These are phyloP conservation scores for Lepilemur ruficaudatus DNA, from an alignment of 2,797 vertebrate genomes.

Conservation along the genomic window DNA sequence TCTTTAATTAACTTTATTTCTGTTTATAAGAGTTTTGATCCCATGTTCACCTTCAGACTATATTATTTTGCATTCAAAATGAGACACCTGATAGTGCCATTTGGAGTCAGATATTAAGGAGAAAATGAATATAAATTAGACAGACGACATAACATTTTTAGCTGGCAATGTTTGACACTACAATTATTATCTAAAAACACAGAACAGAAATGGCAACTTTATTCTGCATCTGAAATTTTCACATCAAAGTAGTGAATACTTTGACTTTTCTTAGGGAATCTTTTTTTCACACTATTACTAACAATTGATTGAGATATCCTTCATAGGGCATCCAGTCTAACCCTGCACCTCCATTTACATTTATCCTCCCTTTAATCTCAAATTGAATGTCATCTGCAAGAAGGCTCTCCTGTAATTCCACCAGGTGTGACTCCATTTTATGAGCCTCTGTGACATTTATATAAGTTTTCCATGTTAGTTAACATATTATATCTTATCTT, in stretches of 20 bases:
- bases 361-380: neutral
- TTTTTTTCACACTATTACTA: neutral
- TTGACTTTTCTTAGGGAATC: neutral
- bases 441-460: neutral
- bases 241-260: neutral
- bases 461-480: neutral
- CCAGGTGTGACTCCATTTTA: neutral
- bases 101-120: neutral
- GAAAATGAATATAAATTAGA: neutral
- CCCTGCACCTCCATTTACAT: neutral
- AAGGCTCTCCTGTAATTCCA: neutral
- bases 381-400: neutral
- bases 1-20: neutral
- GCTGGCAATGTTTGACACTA: neutral
- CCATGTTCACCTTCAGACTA: neutral
- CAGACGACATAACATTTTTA: neutral
- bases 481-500: neutral
- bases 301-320: neutral
- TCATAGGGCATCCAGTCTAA: neutral
- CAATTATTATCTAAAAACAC: neutral
- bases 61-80: slow-evolving; percentile 10
- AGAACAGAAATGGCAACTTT: neutral
- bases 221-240: neutral
- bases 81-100: neutral
- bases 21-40: neutral